Percentiles rank a stretch among this genome's conserved stretches.
Conservation (phyloP, 1,140 invertebrate species). For the Eufriesea mexicana region DNA sequence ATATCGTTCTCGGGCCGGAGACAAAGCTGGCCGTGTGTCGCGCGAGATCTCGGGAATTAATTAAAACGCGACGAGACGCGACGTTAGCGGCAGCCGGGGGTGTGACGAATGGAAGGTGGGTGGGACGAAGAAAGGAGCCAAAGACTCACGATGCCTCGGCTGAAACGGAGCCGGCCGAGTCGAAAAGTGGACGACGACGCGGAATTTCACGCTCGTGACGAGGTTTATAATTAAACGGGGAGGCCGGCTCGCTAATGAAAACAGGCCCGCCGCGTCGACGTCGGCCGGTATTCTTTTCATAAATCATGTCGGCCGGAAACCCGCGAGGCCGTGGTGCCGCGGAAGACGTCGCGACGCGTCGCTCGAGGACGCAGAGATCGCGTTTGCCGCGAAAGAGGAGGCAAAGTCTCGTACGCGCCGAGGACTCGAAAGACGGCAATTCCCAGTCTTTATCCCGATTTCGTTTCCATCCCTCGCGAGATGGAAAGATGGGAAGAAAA, state of each 20-base stretch:
- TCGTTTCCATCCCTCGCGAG: not conserved
- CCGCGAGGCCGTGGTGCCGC: conserved; percentile 18
- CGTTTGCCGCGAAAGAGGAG: not conserved
- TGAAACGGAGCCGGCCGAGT: conserved; percentile 22
- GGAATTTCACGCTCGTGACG: conserved; percentile 51
- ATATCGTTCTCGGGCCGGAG: not conserved
- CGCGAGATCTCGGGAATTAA: conserved; percentile 34
- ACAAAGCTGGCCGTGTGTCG: conserved; percentile 8
- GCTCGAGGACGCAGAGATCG: conserved; percentile 5
- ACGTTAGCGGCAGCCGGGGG: not conserved
- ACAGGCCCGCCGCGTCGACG: conserved; percentile 38
- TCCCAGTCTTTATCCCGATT: not conserved
- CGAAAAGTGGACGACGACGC: conserved; percentile 41
- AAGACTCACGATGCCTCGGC: not conserved
- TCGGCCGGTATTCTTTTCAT: conserved; percentile 53
- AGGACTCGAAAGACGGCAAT: not conserved
- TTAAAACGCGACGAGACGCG: conserved; percentile 32
- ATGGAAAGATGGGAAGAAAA: not conserved
- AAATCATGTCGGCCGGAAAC: conserved; percentile 64
- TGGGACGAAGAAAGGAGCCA: not conserved
- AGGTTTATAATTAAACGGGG: conserved; percentile 68
- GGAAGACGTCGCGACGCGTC: not conserved
- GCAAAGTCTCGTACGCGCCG: not conserved
- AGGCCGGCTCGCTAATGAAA: conserved; percentile 62
- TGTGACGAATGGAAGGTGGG: not conserved